Base-by-base conservation (phyloP, 2,797 vertebrate genomes). In the Heliangelus exortis region DNA sequence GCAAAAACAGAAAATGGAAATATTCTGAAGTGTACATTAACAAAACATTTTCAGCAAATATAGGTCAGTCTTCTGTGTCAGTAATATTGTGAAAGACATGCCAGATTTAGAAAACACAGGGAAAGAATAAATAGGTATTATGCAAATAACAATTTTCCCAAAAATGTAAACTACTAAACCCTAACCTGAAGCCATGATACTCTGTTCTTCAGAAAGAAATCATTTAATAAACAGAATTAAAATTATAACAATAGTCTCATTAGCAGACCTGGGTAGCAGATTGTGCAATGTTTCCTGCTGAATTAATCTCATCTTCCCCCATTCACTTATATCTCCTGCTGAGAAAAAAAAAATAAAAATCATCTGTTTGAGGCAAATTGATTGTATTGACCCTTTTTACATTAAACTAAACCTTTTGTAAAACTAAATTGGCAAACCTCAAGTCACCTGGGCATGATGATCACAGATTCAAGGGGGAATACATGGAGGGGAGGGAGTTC, bases 321-420 rank as follows among this genome's bases (percentile, higher is more conserved):
- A 15, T 58, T 83, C 25, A 73, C 88, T 92, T 87, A 61, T 75
- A 86, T n/a, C 51, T 78, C 82, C 74, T 75, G 43, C 66, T 80
- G 45, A 47, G 45, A 76, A 69, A 63, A 51, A 34, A 39, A 72
- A 47, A 72, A 53, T 20, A 16, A 14, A 15, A 78, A 41, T 9
- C 41, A 41, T 9, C 41, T 2, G 11, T 66, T 75, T 53, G 62
- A 90, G 41, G 48, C 10, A 71, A 74, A 86, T 62, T 77, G 84
- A 88, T 93, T 85, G 33, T 62, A 63, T 31, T 93, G 81, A 59
- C 43, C 78, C 91, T 84, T 62, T 80, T 78, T 73, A n/a, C 55
- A 26, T 86, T 86, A 80, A 78, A 91, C 88, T 78, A 85, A 96
- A 80, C 21, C 47, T 63, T 15, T 50, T 71, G 36, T 66, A 63